Conservation (phyloP, 2,888 invertebrate genomes). For the Leucophenga montana region DNA sequence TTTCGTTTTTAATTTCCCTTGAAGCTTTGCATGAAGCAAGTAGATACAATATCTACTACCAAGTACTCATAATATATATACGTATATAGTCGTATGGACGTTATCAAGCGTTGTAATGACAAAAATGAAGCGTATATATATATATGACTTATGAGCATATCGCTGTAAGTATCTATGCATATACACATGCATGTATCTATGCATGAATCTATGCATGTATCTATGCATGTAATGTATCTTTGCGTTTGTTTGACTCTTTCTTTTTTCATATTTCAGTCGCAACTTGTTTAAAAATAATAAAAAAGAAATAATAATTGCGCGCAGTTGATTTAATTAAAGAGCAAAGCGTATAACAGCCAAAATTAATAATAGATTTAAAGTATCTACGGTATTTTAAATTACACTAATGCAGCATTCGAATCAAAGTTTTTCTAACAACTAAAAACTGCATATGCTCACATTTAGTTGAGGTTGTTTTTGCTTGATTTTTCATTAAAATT, state of each 20-base stretch:
- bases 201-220: no score
- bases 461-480: conserved; percentile 5
- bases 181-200: no score
- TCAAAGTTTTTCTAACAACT: conserved; percentile 9
- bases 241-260: neutral
- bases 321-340: no score
- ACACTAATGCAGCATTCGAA: neutral
- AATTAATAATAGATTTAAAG: no score
- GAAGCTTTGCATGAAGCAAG: conserved; percentile 2
- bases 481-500: conserved; percentile 11
- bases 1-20: conserved; percentile 52
- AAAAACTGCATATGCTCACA: neutral
- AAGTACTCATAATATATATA: neutral
- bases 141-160: neutral
- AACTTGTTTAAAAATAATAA: neutral
- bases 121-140: conserved; percentile 35
- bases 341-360: no score
- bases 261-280: neutral
- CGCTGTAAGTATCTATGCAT: no score
- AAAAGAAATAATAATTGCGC: no score
- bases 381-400: no score
- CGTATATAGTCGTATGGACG: conserved; percentile 34
- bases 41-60: neutral
- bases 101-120: conserved; percentile 33
- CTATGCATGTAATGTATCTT: no score